Evolutionary conservation across 2,888 invertebrate species (phyloP).

Genomic region (Seira ritae): DNA sequence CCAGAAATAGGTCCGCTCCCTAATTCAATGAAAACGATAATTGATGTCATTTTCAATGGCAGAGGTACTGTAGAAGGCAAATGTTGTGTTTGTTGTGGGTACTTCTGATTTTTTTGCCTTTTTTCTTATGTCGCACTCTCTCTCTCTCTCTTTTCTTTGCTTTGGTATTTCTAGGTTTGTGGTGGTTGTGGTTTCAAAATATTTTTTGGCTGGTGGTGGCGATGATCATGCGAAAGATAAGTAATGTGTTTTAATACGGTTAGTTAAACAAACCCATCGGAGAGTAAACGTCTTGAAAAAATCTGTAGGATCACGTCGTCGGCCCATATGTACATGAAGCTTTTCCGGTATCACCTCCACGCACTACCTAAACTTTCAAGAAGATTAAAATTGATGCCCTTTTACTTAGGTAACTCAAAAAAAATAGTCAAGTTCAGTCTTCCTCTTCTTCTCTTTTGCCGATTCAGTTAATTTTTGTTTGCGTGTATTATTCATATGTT

Average conservation of each 20-base stretch:
- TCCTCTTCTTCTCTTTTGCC: slow-evolving; percentile 39
- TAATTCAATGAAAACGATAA: slow-evolving; percentile 25
- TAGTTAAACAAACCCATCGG: slow-evolving; percentile 60
- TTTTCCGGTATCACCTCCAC: slow-evolving; percentile 46
- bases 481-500: slow-evolving; percentile 25
- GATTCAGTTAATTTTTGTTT: slow-evolving; percentile 42
- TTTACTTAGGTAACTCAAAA: slow-evolving; percentile 21
- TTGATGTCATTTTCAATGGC: slow-evolving; percentile 8
- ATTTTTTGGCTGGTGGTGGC: not conserved
- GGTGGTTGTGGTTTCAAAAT: not conserved
- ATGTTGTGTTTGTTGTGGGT: not conserved
- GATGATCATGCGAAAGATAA: slow-evolving; percentile 48
- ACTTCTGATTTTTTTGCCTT: not conserved
- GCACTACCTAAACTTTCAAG: slow-evolving; percentile 27
- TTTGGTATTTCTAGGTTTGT: not conserved
- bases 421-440: slow-evolving; percentile 21
- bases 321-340: slow-evolving; percentile 1
- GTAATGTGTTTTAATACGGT: slow-evolving; percentile 55
- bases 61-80: not conserved
- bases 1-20: slow-evolving; percentile 39
- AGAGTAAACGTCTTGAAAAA: slow-evolving; percentile 58
- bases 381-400: slow-evolving; percentile 57
- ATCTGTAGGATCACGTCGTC: slow-evolving; percentile 44
- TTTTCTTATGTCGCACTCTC: not conserved
- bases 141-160: not conserved